A percentile compares a stretch with the other conserved stretches of the same genome.
Evolutionary conservation across 2,888 invertebrate species (phyloP).

Genomic region (Microctonus hyperodae): DNA sequence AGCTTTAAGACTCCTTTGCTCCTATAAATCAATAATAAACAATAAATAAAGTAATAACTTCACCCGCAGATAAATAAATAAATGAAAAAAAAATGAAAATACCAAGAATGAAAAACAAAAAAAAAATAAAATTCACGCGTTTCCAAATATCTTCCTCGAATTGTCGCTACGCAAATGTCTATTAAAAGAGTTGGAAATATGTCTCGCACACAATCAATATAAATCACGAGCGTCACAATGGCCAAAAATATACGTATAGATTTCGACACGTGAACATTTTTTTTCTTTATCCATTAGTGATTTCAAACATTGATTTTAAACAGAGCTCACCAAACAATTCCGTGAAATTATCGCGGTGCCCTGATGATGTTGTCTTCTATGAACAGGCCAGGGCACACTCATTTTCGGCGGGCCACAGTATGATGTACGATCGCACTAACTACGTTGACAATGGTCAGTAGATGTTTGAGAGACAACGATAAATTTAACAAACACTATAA

Average conservation of each 20-base stretch:
- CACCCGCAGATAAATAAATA: neutral
- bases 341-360: slow-evolving; percentile 48
- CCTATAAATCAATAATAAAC: slow-evolving; percentile 66
- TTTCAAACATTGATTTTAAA: no score
- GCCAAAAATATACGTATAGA: neutral
- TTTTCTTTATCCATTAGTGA: neutral
- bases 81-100: neutral
- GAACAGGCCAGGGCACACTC: slow-evolving; percentile 79
- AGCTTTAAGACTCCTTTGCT: slow-evolving; percentile 82
- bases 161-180: neutral
- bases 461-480: neutral
- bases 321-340: slow-evolving; percentile 33
- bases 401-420: slow-evolving; percentile 42
- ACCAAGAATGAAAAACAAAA: neutral
- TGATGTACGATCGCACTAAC: neutral
- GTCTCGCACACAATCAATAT: neutral
- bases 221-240: neutral
- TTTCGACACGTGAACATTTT: neutral
- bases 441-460: neutral
- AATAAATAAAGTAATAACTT: slow-evolving; percentile 9
- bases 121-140: neutral
- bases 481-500: neutral
- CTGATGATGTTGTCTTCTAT: slow-evolving; percentile 68
- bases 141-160: neutral
- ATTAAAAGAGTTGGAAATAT: slow-evolving; percentile 2